These are phyloP conservation scores for Kryptolebias marmoratus DNA, from an alignment of 2,113 vertebrate genomes.

Conservation along the genomic window DNA sequence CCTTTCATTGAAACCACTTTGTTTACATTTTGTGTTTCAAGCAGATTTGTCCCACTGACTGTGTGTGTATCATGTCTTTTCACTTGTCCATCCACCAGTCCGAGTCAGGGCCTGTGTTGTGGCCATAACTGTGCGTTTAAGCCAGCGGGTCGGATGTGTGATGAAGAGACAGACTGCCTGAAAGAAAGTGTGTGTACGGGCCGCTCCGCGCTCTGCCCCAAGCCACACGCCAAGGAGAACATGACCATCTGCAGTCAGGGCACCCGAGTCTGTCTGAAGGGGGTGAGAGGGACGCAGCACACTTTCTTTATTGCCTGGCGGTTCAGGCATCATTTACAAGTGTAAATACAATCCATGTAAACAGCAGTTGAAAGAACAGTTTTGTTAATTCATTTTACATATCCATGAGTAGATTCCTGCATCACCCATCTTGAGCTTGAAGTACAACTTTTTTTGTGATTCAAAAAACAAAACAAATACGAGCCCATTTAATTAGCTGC, in stretches of 20 bases:
- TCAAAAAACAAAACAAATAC: neutral
- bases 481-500: neutral
- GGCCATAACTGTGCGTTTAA: conserved; percentile 72
- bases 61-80: neutral
- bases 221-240: conserved; percentile 76
- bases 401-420: too few species aligned
- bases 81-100: conserved; percentile 60
- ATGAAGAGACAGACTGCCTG: conserved; percentile 80
- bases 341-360: neutral
- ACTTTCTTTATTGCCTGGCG: neutral
- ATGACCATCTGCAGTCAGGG: conserved; percentile 78
- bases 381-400: too few species aligned
- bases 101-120: conserved; percentile 85
- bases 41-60: neutral
- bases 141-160: conserved; percentile 57
- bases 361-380: neutral
- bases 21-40: too few species aligned
- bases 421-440: neutral
- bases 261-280: conserved; percentile 80
- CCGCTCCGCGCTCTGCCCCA: conserved; percentile 68
- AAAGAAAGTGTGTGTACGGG: conserved; percentile 76
- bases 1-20: neutral
- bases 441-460: too few species aligned
- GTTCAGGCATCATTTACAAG: neutral
- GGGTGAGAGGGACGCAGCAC: conserved; percentile 73